Base-by-base conservation (phyloP, 2,888 invertebrate genomes). In the Metalampra italica region DNA sequence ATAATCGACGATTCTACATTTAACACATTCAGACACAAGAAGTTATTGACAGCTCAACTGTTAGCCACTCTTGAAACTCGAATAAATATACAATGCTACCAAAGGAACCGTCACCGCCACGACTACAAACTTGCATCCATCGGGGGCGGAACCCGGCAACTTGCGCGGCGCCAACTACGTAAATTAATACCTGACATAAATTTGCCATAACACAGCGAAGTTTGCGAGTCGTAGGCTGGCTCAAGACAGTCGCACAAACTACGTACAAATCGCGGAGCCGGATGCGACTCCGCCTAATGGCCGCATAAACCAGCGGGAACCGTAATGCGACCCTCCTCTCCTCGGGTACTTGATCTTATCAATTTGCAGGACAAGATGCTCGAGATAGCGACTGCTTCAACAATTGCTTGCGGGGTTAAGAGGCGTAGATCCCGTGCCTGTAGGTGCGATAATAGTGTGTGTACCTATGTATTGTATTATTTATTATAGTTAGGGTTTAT, bases 141-240 rank as follows among this genome's bases (percentile, higher is more conserved):
- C 54, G 53, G 44, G 52, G 61, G 66, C 61, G 62, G 68, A 71
- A 72, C 74, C 57, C 54, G 52, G 50, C 61, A 81, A 79, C 82
- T 80, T 64, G 65, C 56, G 68, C 64, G 76, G 77, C 74, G 78
- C 82, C 80, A 82, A 84, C 80, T 78, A 76, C 78, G 77, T 86
- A 84, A 88, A 87, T 88, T 88, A 88, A 87, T 89, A 85, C 85
- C 86, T 85, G 88, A 84, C 88, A 86, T 87, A 83, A 88, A 88
- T 89, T 87, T 86, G 86, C 87, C 87, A 87, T 86, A 84, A 83
- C 79, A 78, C 73, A 66, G 69, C 68, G 57, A 80, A 84, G 78
- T 82, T 85, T 76, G 77, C 68, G 62, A 57, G 62, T 57, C 69
- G 62, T 72, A 74, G 75, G 75, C 72, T 64, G 73, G 64, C 64